Base-by-base conservation (phyloP, 2,888 invertebrate species). In the Synergus gifuensis region DNA sequence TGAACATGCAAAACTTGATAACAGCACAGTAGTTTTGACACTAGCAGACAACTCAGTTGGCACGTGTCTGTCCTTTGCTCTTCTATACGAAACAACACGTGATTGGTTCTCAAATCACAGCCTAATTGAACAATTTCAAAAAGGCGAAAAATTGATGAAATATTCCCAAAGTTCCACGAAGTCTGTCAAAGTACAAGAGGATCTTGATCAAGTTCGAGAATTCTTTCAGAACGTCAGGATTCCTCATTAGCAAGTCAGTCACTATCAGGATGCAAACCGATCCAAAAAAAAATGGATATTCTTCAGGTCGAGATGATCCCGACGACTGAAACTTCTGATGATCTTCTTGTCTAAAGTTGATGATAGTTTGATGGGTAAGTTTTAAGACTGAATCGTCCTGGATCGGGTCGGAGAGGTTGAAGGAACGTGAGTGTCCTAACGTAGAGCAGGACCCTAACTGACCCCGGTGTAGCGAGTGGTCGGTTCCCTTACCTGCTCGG, bases 361-460 rank as follows among this genome's bases (percentile, higher is more conserved):
- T 28, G 28, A 44, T 44, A n/a, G 42, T n/a, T 42, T 58, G 54
- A n/a, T 18, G 18, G 11, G n/a, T 22, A 58, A 12, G 22, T 12
- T 60, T 22, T 0, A 11, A 22, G 22, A 67, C 44, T 67, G 64
- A 11, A 73, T 67, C 60, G 64, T 18, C 28, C 8, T 73, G 76
- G 42, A 12, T 40, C 46, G 14, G 64, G 63, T 63, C 42, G 42
- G 12, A 40, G 22, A 62, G 76, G 16, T 64, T 62, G 42, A 66
- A 69, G 77, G 77, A 76, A 77, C 81, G 44, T 62, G 78, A 78
- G 77, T 76, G 77, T 76, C 77, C 82, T 77, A 82, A 64, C 81
- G 79, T 80, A 80, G 78, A 82, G 82, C 82, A 80, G 82, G 82
- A 81, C 82, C 82, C 84, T 80, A 77, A 81, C 81, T 82, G 84